Base-by-base conservation (phyloP, 1,140 invertebrate species). In the Papilio dardanus region DNA sequence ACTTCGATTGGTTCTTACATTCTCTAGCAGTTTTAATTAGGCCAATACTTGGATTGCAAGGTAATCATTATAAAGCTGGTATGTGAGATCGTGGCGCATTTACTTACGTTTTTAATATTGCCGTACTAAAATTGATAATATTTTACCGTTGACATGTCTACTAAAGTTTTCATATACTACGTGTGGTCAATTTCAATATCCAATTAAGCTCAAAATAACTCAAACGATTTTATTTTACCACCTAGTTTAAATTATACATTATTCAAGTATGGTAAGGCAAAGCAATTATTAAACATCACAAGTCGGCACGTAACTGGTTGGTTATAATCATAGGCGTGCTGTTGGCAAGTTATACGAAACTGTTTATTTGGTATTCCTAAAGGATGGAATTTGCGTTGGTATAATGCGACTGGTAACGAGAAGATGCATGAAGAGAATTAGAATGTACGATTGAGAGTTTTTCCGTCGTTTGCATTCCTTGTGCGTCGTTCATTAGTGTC, bases 381-480 rank as follows among this genome's bases (percentile, higher is more conserved):
- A 30, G 3, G 65, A 66, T 33, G 67, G 67, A 28, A 42, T 40
- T 68, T 68, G 66, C n/a, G 73, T 74, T 73, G 21, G 35, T 73
- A 66, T 46, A 24, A 66, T 66, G 75, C 79, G 80, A 81, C 80
- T 84, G 77, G 82, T 69, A 74, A 42, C 74, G 75, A 75, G 76
- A 74, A 79, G 77, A 21, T 19, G 35, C 19, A 69, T 69, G 67
- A 12, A 21, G n/a, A n/a, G 33, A 28, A 35, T 67, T 35, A 67
- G 65, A 67, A 67, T 67, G 54, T 28, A 62, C 46, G 46, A 62
- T 62, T 28, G 54, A 14, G 46, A 46, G 50, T 83, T 80, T 86
- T 89, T 88, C 86, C 88, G 85, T 81, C 71, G 33, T 75, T 86
- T 85, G 79, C 79, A 75, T 83, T 85, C 79, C 54, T 62, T 58